Base-by-base conservation (phyloP, 1,140 invertebrate species). In the Tetranychus urticae region DNA sequence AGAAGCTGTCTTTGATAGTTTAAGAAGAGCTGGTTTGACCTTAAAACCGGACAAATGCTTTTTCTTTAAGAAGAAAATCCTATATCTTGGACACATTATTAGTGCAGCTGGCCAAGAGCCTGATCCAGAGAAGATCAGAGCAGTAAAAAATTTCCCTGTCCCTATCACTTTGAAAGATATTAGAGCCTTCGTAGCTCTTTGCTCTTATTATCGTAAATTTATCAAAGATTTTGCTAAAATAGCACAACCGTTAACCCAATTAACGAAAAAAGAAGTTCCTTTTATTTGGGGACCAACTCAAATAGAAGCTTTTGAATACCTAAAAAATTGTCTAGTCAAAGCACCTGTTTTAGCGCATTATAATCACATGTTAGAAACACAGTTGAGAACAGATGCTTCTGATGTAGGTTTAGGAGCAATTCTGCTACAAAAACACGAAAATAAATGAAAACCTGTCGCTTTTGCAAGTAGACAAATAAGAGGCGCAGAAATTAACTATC, bases 151-250 rank as follows among this genome's bases (percentile, higher is more conserved):
- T n/a, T 63, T 65, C 50, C 61, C 61, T 8, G 56, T 0, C 14
- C 67, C 67, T 14, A 62, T 50, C 33, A 58, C 55, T 37, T 13
- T 45, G 34, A 33, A 47, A 14, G 56, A 63, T 35, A 23, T 68
- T 13, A 6, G 48, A 54, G 13, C 37, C 12, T 66, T 66, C 36
- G 35, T 68, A 6, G 65, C 65, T 3, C 23, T 61, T 23, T 55
- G 52, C 4, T 46, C 36, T 42, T 68, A 61, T 35, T 68, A 66
- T 58, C 56, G 65, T 46, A 61, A 45, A 56, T 67, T 67, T 54
- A 63, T 67, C 67, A n/a, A n/a, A 47, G 23, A 71, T 59, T 69
- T 71, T 37, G 68, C 72, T 3, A 56, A 63, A 33, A 60, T 71
- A 33, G 65, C 71, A 45, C 59, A 63, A 36, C 71, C 71, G 1